Conservation (phyloP, 2,888 invertebrate species). For the Anodontia alba region DNA sequence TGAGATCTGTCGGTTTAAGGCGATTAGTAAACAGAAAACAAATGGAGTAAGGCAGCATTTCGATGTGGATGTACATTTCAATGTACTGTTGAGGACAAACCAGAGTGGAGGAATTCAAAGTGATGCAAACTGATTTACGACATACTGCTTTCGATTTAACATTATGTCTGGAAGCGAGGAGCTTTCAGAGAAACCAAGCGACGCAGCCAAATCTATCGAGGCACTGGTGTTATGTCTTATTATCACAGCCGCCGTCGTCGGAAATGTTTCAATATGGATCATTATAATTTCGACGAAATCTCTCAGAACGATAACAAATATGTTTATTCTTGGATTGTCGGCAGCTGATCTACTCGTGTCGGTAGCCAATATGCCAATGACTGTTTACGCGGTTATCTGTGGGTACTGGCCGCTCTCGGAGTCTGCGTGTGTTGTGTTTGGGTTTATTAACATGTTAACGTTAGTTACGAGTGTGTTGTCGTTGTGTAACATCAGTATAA, state of each 20-base stretch:
- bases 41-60: too few relatives aligned
- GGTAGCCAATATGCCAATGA: constrained; percentile 77
- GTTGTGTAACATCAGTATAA: constrained; percentile 81
- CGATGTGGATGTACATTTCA: too few relatives aligned
- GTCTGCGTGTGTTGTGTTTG: constrained; percentile 68
- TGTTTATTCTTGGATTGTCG: constrained; percentile 74
- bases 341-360: constrained; percentile 78
- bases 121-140: too few relatives aligned
- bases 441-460: constrained; percentile 79
- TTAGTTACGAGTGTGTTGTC: constrained; percentile 81
- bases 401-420: constrained; percentile 66
- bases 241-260: constrained; percentile 61
- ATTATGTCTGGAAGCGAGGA: not conserved
- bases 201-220: constrained; percentile 38
- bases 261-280: constrained; percentile 74
- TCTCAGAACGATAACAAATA: constrained; percentile 68
- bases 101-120: too few relatives aligned
- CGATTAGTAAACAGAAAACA: too few relatives aligned
- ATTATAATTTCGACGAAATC: constrained; percentile 63
- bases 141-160: too few relatives aligned
- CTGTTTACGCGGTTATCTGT: constrained; percentile 68
- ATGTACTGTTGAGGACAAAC: too few relatives aligned
- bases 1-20: too few relatives aligned
- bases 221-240: constrained; percentile 59
- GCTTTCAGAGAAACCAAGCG: not conserved